Evolutionary conservation across 1,140 invertebrate genomes (phyloP).

Genomic region (Mercenaria mercenaria): DNA sequence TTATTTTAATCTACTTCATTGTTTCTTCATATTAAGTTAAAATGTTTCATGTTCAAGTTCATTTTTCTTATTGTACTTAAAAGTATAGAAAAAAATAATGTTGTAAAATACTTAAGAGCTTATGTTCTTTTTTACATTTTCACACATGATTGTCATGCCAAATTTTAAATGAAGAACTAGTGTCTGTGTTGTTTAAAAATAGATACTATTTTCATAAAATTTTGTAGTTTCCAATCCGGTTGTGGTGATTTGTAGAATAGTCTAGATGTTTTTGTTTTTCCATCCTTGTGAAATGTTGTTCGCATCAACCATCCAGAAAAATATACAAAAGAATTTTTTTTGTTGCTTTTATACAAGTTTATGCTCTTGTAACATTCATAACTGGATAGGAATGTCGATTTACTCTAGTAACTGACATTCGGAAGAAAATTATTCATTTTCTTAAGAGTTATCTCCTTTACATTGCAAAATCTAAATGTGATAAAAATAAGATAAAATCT

Average conservation of each 20-base stretch:
- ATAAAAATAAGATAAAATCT: too few relatives aligned
- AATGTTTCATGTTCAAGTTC: conserved; percentile 45
- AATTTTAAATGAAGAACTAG: not conserved
- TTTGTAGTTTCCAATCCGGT: conserved; percentile 36
- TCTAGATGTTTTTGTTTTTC: not conserved
- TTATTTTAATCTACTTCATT: conserved; percentile 31
- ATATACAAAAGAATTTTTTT: too few relatives aligned
- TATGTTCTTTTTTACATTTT: conserved; percentile 15
- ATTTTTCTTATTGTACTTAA: conserved; percentile 9
- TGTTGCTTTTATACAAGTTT: too few relatives aligned
- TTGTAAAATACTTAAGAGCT: not conserved
- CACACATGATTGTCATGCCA: not conserved
- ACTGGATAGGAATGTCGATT: too few relatives aligned
- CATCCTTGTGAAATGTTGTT: not conserved
- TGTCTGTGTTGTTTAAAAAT: conserved; percentile 14
- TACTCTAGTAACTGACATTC: too few relatives aligned
- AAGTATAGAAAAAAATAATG: not conserved
- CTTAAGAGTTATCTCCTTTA: too few relatives aligned
- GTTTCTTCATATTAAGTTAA: conserved; percentile 33
- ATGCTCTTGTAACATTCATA: too few relatives aligned
- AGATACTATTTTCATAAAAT: conserved; percentile 49
- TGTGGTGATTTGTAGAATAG: conserved; percentile 38
- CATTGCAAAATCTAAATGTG: too few relatives aligned
- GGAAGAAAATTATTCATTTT: too few relatives aligned
- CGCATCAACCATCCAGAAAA: too few relatives aligned